Percentiles rank a stretch among this genome's conserved stretches.
Evolutionary conservation across 2,113 vertebrate genomes (phyloP).

Genomic region (Rhadina sibilatrix): DNA sequence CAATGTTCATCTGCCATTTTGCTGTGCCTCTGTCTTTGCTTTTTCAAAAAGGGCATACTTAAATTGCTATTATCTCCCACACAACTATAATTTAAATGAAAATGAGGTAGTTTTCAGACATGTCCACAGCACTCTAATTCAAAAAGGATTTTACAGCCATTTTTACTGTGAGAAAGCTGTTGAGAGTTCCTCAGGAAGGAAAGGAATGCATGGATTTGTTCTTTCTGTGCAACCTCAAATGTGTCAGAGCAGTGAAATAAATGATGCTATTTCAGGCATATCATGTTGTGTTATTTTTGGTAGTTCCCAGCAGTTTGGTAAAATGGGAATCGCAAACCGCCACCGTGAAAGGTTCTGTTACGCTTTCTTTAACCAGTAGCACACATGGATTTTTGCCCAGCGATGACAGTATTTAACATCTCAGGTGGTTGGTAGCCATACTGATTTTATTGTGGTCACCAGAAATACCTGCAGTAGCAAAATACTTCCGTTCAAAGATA

Average conservation of each 20-base stretch:
- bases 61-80: not conserved
- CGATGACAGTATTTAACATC: not conserved
- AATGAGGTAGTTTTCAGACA: not conserved
- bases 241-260: slow-evolving; percentile 47
- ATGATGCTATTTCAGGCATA: slow-evolving; percentile 17
- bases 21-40: not conserved
- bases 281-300: slow-evolving; percentile 23
- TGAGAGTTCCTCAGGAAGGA: not conserved
- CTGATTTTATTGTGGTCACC: not conserved
- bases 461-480: not conserved
- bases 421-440: not conserved
- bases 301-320: slow-evolving; percentile 17
- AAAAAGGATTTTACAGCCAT: not conserved
- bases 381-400: not conserved
- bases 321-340: slow-evolving; percentile 3
- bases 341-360: not conserved
- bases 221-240: not conserved
- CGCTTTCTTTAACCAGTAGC: not conserved
- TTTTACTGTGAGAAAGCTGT: not conserved
- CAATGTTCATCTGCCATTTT: not conserved
- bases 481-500: not conserved
- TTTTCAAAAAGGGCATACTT: not conserved
- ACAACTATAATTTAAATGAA: not conserved
- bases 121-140: not conserved
- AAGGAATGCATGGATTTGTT: not conserved